Percentiles rank a stretch among this genome's conserved stretches.
Conservation (phyloP, 2,113 vertebrate species). For the Anser brachyrhynchus region DNA sequence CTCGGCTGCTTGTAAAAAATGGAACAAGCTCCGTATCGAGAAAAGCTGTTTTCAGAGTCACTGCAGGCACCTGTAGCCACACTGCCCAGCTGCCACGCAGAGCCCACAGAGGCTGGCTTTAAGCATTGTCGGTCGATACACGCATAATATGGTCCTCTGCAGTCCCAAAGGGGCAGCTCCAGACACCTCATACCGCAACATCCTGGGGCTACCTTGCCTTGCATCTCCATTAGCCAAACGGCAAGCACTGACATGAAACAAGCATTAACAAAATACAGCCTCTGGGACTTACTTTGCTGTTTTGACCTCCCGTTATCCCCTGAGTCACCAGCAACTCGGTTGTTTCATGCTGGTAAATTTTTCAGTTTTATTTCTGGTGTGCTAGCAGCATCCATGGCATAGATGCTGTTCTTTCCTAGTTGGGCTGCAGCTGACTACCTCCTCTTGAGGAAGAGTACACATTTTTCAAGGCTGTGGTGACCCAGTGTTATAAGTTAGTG, state of each 20-base stretch:
- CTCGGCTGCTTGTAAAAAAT: background rate
- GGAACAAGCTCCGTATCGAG: background rate
- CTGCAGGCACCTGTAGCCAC: rapidly evolving
- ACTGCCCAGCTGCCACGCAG: background rate
- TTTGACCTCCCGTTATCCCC: background rate
- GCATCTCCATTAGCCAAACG: background rate
- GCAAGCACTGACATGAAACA: background rate
- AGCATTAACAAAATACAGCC: background rate
- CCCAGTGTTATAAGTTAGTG: background rate
- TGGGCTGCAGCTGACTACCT: background rate
- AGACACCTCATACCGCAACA: background rate
- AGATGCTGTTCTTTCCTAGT: background rate
- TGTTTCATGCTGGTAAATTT: background rate
- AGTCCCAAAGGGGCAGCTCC: background rate
- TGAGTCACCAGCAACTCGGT: background rate
- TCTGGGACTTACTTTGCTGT: background rate
- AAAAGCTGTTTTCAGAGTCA: background rate
- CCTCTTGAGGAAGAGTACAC: background rate
- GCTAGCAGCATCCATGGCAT: rapidly evolving
- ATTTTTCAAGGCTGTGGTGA: background rate
- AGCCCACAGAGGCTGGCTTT: background rate
- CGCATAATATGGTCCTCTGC: background rate
- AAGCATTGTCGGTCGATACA: rapidly evolving
- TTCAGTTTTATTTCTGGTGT: background rate
- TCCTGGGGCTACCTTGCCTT: background rate